These are phyloP conservation scores for Pelobates cultripes DNA, from an alignment of 2,797 vertebrate species.

Conservation along the genomic window DNA sequence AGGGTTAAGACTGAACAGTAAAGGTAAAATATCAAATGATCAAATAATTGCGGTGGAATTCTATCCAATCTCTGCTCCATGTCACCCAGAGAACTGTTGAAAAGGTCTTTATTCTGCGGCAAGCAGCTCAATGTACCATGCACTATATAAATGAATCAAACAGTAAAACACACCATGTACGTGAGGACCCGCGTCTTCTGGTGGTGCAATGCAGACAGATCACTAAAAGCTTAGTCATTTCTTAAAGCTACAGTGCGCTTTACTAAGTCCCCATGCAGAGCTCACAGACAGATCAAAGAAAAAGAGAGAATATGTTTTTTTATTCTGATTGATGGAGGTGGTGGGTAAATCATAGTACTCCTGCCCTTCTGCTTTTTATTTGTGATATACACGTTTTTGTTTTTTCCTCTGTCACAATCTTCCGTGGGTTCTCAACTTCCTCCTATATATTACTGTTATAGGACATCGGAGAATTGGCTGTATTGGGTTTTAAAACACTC, in stretches of 20 bases:
- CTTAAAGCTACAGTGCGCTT: not conserved
- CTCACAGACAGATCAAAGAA: not conserved
- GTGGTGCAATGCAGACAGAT: constrained; percentile 38
- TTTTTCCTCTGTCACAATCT: not conserved
- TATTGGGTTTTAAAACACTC: too few species aligned
- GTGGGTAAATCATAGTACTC: not conserved
- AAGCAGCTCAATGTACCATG: constrained; percentile 33
- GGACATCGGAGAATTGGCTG: too few species aligned
- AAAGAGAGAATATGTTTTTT: not conserved
- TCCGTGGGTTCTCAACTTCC: too few species aligned
- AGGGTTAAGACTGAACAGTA: constrained; percentile 25
- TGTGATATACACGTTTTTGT: not conserved
- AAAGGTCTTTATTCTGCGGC: constrained; percentile 4
- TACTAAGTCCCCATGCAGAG: not conserved
- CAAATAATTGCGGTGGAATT: not conserved
- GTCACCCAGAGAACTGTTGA: not conserved
- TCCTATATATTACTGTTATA: too few species aligned
- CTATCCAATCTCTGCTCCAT: not conserved
- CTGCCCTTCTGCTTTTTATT: not conserved
- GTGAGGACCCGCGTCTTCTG: constrained; percentile 29
- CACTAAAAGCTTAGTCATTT: not conserved
- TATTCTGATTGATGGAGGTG: not conserved
- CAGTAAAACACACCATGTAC: constrained; percentile 24
- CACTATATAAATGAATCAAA: constrained; percentile 36
- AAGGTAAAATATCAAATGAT: not conserved